Evolutionary conservation across 2,797 vertebrate species (phyloP).

Genomic region (Tolypeutes matacus): DNA sequence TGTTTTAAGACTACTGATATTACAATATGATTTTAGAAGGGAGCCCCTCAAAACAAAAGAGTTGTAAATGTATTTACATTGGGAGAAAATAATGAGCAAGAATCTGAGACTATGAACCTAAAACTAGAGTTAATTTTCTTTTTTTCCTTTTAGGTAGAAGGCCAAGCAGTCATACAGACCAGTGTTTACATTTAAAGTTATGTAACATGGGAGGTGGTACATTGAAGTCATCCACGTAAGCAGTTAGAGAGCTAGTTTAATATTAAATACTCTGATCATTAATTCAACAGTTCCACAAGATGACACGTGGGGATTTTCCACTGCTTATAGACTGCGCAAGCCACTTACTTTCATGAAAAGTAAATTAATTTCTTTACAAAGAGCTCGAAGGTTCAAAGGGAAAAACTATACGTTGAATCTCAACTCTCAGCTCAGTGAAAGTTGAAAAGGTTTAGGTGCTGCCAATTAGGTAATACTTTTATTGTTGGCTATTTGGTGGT

Average conservation of each 20-base stretch:
- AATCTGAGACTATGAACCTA: not conserved
- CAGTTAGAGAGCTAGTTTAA: not conserved
- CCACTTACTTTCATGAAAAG: not conserved
- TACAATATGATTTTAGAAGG: not conserved
- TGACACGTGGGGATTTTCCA: slow-evolving; percentile 56
- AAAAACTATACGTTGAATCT: slow-evolving; percentile 73
- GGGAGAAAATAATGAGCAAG: not conserved
- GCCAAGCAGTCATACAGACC: not conserved
- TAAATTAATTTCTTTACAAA: slow-evolving; percentile 68
- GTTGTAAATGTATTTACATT: not conserved
- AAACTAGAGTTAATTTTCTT: not conserved
- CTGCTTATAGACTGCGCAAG: not conserved
- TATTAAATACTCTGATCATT: slow-evolving; percentile 28
- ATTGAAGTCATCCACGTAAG: not conserved
- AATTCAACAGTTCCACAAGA: not conserved
- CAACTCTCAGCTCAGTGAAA: slow-evolving; percentile 26
- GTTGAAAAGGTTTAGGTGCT: not conserved
- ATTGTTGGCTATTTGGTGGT: slow-evolving; percentile 46
- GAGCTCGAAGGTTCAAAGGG: slow-evolving; percentile 47
- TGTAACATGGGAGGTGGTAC: not conserved
- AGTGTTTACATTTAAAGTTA: not conserved
- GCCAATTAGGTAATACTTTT: slow-evolving; percentile 63
- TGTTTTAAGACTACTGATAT: not conserved
- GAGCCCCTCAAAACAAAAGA: slow-evolving; percentile 7
- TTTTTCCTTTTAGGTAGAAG: not conserved